These are phyloP conservation scores for Thermophis baileyi DNA, from an alignment of 2,113 vertebrate genomes.

Conservation along the genomic window DNA sequence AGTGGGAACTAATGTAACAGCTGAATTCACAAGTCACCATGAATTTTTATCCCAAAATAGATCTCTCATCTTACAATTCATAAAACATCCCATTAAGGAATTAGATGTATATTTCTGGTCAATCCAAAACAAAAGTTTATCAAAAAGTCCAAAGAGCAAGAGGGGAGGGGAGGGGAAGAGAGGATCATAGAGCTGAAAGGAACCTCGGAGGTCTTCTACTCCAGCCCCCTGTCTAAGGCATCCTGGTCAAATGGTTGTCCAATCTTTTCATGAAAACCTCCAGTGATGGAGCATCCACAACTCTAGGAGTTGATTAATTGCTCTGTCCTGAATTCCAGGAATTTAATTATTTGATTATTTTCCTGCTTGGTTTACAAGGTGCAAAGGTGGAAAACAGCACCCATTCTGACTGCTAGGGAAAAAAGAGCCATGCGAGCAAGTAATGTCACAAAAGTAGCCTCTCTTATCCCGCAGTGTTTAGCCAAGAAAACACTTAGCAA, in stretches of 20 bases:
- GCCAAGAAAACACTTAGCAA: not conserved
- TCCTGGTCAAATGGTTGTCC: not conserved
- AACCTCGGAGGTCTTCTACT: not conserved
- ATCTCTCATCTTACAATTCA: not conserved
- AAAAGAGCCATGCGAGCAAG: not conserved
- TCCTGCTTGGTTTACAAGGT: not conserved
- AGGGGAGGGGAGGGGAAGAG: not conserved
- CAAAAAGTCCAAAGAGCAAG: not conserved
- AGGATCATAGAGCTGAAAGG: not conserved
- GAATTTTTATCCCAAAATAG: not conserved
- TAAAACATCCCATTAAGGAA: conserved; percentile 24
- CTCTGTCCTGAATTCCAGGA: not conserved
- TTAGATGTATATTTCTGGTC: not conserved
- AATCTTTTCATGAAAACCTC: not conserved
- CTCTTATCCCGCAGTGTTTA: not conserved
- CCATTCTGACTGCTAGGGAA: not conserved
- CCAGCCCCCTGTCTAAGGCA: not conserved
- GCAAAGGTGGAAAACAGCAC: not conserved
- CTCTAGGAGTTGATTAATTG: not conserved
- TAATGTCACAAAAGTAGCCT: not conserved
- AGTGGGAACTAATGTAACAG: not conserved
- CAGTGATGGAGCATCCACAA: not conserved
- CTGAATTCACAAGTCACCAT: fast-evolving
- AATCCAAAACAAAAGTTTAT: not conserved
- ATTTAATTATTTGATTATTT: not conserved